A percentile compares a stretch with the other conserved stretches of the same genome.
phyloP scores from a whole-genome alignment of 2,797 vertebrate species.

The Chanos chanos region DNA sequence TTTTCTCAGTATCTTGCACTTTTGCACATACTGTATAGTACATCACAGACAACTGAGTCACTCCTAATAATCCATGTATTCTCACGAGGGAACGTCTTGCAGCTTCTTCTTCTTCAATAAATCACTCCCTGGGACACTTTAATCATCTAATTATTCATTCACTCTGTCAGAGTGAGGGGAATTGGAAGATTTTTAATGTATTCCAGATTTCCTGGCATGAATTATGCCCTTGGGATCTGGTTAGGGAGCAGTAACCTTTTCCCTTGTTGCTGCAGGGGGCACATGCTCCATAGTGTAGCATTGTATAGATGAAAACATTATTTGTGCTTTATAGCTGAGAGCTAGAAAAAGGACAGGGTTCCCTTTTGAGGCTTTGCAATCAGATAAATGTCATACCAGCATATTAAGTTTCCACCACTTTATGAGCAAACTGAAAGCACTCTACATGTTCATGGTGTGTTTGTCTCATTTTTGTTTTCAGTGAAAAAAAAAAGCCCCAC shows the following conservation, averaged over 20 bases:
- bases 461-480: no score
- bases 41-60: conserved; percentile 1
- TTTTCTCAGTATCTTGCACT: conserved; percentile 2
- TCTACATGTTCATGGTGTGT: no score
- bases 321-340: no score
- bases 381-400: no score
- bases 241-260: conserved; percentile 17
- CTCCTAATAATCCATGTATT: conserved; percentile 2
- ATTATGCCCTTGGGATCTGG: conserved; percentile 18
- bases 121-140: conserved; percentile 24
- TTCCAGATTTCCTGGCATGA: conserved; percentile 20
- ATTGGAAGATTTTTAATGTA: conserved; percentile 12
- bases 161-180: conserved; percentile 21
- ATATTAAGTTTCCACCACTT: no score
- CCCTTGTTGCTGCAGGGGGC: conserved; percentile 1
- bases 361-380: no score
- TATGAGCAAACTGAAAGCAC: no score
- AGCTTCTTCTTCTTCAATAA: conserved; percentile 19
- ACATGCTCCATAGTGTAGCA: neutral
- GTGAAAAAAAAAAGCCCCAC: no score
- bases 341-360: no score
- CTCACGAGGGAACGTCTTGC: conserved; percentile 10
- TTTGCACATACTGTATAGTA: neutral
- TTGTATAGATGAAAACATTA: neutral
- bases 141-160: conserved; percentile 23